Percentiles rank a stretch among this genome's conserved stretches.
Conservation (phyloP, 2,888 invertebrate genomes). For the Drosophila stalkeri region DNA sequence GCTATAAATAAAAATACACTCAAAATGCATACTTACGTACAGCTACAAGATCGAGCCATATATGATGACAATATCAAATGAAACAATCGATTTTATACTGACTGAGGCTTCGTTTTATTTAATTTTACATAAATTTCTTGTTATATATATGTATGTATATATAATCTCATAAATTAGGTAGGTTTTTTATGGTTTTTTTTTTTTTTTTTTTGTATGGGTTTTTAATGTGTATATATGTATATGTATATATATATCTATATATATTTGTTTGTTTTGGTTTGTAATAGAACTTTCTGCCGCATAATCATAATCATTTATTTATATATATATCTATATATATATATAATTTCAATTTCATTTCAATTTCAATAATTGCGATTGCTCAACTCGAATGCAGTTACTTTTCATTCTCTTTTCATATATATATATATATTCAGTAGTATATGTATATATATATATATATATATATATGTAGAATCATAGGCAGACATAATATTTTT, state of each 20-base stretch:
- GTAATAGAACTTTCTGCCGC: constrained; percentile 63
- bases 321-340: constrained; percentile 8
- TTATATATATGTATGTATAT: constrained; percentile 56
- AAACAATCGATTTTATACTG: constrained; percentile 83
- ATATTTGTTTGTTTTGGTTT: constrained; percentile 45
- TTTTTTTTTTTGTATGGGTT: constrained; percentile 17
- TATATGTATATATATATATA: constrained; percentile 45
- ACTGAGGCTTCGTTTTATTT: constrained; percentile 85
- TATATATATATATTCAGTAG: constrained; percentile 37
- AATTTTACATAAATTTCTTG: constrained; percentile 73
- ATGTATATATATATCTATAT: constrained; percentile 43
- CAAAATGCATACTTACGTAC: constrained; percentile 19
- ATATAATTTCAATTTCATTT: constrained; percentile 29
- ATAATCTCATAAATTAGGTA: constrained; percentile 82
- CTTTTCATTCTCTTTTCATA: constrained; percentile 16
- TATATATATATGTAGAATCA: constrained; percentile 38
- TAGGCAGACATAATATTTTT: constrained; percentile 65
- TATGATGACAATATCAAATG: constrained; percentile 41
- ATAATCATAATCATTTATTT: constrained; percentile 37
- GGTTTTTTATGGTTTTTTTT: constrained; percentile 45
- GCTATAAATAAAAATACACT: constrained; percentile 36
- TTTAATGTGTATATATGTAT: constrained; percentile 59
- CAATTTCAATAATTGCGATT: constrained; percentile 60
- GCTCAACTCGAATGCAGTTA: constrained; percentile 58
- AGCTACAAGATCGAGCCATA: not conserved